Evolutionary conservation across 2,113 vertebrate genomes (phyloP), one percentile per base, ranked within the genome.

Genomic region (Pelobates fuscus): DNA sequence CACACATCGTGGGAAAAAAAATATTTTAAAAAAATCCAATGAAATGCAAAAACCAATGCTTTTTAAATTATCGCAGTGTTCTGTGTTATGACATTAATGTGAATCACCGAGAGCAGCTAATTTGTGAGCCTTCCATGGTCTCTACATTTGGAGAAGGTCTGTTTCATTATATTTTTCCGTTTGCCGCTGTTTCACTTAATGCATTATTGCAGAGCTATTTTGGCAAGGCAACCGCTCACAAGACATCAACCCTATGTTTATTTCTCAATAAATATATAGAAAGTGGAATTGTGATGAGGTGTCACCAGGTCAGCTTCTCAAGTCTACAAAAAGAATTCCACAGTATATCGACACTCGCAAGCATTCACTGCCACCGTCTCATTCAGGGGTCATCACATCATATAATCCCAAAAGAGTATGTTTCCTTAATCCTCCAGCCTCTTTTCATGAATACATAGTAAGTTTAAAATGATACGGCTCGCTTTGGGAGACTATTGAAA

Each of bases 1-100:
- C 20, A 25, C 41, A 54, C 27, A 77, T 77, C 65, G 68, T 32
- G 41, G 21, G 27, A 49, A 18, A 18, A 3, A 5, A 49, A n/a
- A n/a, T n/a, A n/a, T n/a, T n/a, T n/a, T n/a, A n/a, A 60, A 65
- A 65, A 27, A 65, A 65, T 30, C 32, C 32, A 37, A 37, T 6
- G 32, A 58, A 46, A 68, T 77, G 57, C 73, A 77, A 77, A 75
- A 77, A 77, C 68, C 73, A 68, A 77, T 77, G 73, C 43, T 49
- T 46, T 60, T 61, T 68, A 68, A 61, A 77, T 77, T 77, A 60
- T 60, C 43, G 64, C 66, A 61, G 49, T 55, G 67, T 77, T 61
- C 64, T 46, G 32, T 59, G 66, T 66, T 67, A 75, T 75, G 72
- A 75, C 63, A 67, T 77, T 67, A 77, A 23, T 41, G 14, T 27